These are phyloP conservation scores for Bacillus rossius DNA, from an alignment of 1,140 invertebrate species.

Conservation along the genomic window DNA sequence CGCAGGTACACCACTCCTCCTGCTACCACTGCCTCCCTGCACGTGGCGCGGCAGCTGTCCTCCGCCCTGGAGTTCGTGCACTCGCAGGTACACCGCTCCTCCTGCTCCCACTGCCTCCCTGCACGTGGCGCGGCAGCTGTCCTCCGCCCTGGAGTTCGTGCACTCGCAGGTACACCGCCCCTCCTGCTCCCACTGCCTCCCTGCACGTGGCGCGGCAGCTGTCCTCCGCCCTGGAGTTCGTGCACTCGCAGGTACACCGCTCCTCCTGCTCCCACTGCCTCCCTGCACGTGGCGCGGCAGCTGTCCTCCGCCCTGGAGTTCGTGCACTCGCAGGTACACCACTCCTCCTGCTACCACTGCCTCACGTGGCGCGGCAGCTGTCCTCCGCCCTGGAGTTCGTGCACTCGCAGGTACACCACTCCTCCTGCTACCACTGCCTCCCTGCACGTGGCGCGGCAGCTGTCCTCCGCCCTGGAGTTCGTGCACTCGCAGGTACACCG, in stretches of 20 bases:
- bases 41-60: slow-evolving; percentile 55
- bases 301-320: slow-evolving; percentile 74
- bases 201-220: no score
- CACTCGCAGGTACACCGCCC: slow-evolving; percentile 76
- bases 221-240: no score
- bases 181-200: no score
- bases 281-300: slow-evolving; percentile 55
- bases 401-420: slow-evolving; percentile 74
- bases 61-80: slow-evolving; percentile 82
- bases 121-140: slow-evolving; percentile 53
- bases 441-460: slow-evolving; percentile 53
- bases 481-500: slow-evolving; percentile 77
- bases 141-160: slow-evolving; percentile 77
- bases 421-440: no score
- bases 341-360: no score
- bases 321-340: slow-evolving; percentile 75
- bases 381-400: slow-evolving; percentile 76
- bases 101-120: no score
- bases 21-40: no score
- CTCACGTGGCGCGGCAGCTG: slow-evolving; percentile 54
- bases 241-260: no score
- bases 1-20: no score
- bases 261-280: no score
- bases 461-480: slow-evolving; percentile 74
- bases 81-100: no score